Evolutionary conservation across 2,888 invertebrate genomes (phyloP), one percentile per base, ranked within the genome.

Genomic region (Archips xylosteana): DNA sequence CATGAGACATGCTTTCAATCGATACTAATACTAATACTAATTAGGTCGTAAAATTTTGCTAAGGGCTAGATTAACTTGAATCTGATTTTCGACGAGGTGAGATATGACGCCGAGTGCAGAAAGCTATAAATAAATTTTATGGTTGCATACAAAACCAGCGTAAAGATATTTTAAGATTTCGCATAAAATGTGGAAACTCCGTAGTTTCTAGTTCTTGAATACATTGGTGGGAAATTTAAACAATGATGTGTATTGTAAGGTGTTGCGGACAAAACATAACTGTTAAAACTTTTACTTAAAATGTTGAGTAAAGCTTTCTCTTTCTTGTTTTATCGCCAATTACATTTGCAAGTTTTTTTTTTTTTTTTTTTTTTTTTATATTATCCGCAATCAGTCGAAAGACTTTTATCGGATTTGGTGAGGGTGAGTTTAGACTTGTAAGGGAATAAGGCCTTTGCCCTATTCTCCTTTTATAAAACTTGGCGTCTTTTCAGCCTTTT

Each of bases 241-340:
- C 72, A 68, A 73, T 68, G 57, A 49, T 10, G 36, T 45, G 34
- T 34, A 73, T 73, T 73, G 72, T 68, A 47, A 8, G 39, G 32
- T 68, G 57, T 49, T 12, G 59, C 60, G 67, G 49, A 72, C 72
- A n/a, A 60, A 47, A 59, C 32, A 36, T 63, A 42, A 59, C 49
- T 34, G 54, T 54, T 72, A 12, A n/a, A n/a, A 68, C 68, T 73
- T 73, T 73, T 64, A 73, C 62, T 68, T 42, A 39, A 49, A 47
- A 13, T 49, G 36, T 51, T 10, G 15, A 39, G 60, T n/a, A 34
- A 23, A 59, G 54, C 68, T 72, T 68, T 39, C 68, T 59, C 73
- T 51, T 65, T 71, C 64, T 64, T 34, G 47, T 10, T 23, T 13
- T 23, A 49, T 67, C 49, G 49, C 39, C n/a, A 23, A 51, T 32